These are phyloP conservation scores for Meleagris gallopavo DNA, from an alignment of 2,113 vertebrate genomes.

Conservation along the genomic window DNA sequence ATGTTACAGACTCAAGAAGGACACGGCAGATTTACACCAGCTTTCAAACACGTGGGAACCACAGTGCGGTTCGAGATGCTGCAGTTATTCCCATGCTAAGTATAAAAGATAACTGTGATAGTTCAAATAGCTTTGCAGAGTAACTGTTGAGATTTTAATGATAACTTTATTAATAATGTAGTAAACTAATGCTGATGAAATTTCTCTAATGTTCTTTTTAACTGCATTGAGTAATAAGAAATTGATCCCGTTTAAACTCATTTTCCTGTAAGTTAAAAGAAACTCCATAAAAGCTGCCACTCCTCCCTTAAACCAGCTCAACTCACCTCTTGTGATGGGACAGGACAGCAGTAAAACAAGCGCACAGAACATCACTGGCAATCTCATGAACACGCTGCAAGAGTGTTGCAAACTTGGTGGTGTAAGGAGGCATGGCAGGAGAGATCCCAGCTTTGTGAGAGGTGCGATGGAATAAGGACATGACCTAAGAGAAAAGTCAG, in stretches of 20 bases:
- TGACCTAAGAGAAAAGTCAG: background rate
- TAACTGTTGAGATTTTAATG: background rate
- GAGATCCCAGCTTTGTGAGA: background rate
- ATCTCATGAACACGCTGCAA: background rate
- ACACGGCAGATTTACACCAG: background rate
- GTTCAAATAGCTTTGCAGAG: background rate
- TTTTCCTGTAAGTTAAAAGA: background rate
- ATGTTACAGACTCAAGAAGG: background rate
- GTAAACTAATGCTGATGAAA: background rate
- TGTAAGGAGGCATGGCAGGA: background rate
- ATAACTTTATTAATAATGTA: background rate
- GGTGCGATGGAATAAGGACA: background rate
- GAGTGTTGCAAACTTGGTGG: background rate
- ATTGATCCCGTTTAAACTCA: background rate
- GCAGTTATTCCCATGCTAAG: background rate
- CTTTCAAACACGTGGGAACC: background rate
- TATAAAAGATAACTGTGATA: background rate
- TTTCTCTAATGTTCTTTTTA: background rate
- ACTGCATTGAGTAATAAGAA: background rate
- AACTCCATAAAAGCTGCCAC: background rate
- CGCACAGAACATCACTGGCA: background rate
- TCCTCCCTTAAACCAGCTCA: background rate
- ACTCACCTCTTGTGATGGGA: accelerated
- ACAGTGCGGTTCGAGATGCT: background rate
- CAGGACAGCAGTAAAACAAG: background rate